Conservation (phyloP, 2,113 vertebrate genomes). For the Phasianus colchicus region DNA sequence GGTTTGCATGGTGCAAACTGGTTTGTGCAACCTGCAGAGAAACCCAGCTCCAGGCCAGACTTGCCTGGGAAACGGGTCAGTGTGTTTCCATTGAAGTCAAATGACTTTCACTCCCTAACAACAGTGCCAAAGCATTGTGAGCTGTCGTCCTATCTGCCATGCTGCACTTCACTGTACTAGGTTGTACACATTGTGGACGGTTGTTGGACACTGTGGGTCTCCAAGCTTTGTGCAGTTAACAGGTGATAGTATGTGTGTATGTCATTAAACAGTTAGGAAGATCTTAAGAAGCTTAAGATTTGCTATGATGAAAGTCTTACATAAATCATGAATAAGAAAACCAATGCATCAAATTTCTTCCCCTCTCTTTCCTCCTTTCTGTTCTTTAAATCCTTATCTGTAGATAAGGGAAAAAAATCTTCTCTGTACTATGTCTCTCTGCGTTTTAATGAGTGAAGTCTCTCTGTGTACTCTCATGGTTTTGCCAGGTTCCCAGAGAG, state of each 20-base stretch:
- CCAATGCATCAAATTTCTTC: not conserved
- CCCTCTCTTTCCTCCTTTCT: not conserved
- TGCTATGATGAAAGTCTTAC: not conserved
- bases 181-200: not conserved
- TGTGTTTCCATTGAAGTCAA: not conserved
- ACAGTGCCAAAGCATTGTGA: not conserved
- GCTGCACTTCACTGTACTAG: not conserved
- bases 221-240: not conserved
- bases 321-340: not conserved
- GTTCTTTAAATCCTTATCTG: not conserved
- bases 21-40: conserved; percentile 6
- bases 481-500: conserved; percentile 45
- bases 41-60: conserved; percentile 6
- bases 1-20: not conserved
- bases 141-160: not conserved
- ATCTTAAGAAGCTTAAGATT: not conserved
- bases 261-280: not conserved
- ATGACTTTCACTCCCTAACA: conserved; percentile 11
- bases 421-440: not conserved
- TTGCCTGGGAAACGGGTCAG: conserved; percentile 18
- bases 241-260: not conserved
- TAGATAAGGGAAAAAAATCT: not conserved
- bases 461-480: not conserved
- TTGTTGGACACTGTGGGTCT: rapidly evolving
- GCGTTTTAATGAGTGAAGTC: not conserved